Conservation (phyloP, 2,888 invertebrate genomes). For the Melanostoma mellinum region DNA sequence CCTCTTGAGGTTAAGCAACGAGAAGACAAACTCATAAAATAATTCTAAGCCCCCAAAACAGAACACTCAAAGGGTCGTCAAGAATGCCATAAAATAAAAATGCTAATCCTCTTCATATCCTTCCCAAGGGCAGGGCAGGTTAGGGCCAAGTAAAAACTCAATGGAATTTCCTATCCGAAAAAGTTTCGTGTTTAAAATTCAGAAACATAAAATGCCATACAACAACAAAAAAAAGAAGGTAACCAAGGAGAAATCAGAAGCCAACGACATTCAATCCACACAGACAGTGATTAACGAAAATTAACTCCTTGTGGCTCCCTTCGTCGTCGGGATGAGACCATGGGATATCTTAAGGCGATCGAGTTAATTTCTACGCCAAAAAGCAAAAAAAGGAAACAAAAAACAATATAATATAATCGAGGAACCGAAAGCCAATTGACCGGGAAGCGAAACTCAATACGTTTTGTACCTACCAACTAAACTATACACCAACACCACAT, state of each 20-base stretch:
- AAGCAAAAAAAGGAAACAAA: conserved; percentile 20
- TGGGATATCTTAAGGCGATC: conserved; percentile 72
- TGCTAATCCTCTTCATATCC: conserved; percentile 45
- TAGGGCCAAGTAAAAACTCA: conserved; percentile 11
- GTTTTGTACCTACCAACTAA: neutral
- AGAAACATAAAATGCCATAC: conserved; percentile 34
- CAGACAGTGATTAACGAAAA: conserved; percentile 73
- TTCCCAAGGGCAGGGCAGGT: neutral
- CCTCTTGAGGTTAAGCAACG: too few relatives aligned
- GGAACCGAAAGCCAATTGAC: conserved; percentile 55
- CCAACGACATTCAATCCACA: conserved; percentile 70
- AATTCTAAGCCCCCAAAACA: neutral
- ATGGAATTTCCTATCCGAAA: conserved; percentile 47
- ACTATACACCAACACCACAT: neutral
- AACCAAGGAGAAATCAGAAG: conserved; percentile 57
- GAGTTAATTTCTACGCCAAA: conserved; percentile 66
- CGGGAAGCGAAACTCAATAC: conserved; percentile 68
- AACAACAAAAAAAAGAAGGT: neutral
- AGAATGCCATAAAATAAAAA: conserved; percentile 47
- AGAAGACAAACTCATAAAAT: too few relatives aligned
- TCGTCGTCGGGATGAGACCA: conserved; percentile 52
- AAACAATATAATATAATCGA: conserved; percentile 21
- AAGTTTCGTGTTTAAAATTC: conserved; percentile 38
- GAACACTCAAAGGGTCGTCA: conserved; percentile 15
- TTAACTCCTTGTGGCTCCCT: conserved; percentile 66